Conservation (phyloP, 2,888 invertebrate species). For the Alloplasta piceator region DNA sequence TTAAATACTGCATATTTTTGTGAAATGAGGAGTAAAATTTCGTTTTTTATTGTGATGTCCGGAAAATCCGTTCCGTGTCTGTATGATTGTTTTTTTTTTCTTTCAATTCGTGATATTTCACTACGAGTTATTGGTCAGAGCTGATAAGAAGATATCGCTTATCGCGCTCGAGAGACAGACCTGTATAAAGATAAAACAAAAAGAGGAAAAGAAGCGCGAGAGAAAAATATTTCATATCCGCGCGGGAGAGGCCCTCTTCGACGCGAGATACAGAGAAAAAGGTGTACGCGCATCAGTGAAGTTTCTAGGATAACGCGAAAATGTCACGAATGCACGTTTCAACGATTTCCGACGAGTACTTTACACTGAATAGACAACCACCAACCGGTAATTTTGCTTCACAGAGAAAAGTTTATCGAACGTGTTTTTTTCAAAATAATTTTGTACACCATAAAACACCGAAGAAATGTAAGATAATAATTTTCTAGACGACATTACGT, state of each 20-base stretch:
- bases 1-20: not conserved
- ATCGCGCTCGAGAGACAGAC: slow-evolving; percentile 47
- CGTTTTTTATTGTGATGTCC: too few species aligned
- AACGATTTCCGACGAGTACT: slow-evolving; percentile 56
- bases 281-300: slow-evolving; percentile 11
- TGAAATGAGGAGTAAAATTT: too few species aligned
- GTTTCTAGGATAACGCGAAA: slow-evolving; percentile 14
- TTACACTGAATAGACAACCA: not conserved
- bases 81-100: not conserved
- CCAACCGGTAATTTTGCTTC: slow-evolving; percentile 38
- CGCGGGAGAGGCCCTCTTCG: not conserved
- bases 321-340: slow-evolving; percentile 58
- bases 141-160: slow-evolving; percentile 60
- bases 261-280: slow-evolving; percentile 13
- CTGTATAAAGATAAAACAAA: slow-evolving; percentile 6
- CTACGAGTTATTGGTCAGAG: slow-evolving; percentile 38
- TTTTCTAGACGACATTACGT: slow-evolving; percentile 47
- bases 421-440: not conserved
- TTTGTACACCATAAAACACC: not conserved
- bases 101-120: slow-evolving; percentile 9
- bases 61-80: not conserved
- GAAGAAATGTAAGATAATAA: slow-evolving; percentile 8
- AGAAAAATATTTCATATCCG: slow-evolving; percentile 6
- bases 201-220: not conserved
- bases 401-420: not conserved